Evolutionary conservation across 2,888 invertebrate genomes (phyloP).

Genomic region (Mythimna ferrago): DNA sequence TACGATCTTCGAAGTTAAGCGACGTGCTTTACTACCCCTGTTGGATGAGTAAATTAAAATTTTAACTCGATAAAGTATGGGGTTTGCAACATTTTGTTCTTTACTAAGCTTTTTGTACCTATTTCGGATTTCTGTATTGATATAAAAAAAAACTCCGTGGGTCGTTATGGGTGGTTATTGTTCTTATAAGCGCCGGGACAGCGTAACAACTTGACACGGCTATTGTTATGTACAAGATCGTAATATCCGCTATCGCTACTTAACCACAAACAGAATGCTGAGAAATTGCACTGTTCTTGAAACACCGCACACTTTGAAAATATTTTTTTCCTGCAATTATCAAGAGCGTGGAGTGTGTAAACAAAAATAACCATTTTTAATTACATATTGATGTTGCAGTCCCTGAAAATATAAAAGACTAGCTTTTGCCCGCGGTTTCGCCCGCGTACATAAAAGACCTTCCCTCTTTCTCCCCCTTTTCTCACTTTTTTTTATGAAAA

Average conservation of each 20-base stretch:
- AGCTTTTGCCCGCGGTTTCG: no score
- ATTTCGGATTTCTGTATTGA: constrained; percentile 10
- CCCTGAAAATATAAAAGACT: background rate
- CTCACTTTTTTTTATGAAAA: no score
- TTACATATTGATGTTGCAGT: background rate
- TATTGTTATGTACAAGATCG: constrained; percentile 32
- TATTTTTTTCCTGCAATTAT: background rate
- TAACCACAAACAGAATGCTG: constrained; percentile 17
- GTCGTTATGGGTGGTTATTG: constrained; percentile 17
- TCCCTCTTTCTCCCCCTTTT: no score
- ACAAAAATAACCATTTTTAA: background rate
- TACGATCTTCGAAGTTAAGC: constrained; percentile 46
- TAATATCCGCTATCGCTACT: constrained; percentile 34
- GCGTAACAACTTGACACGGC: constrained; percentile 33
- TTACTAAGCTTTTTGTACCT: constrained; percentile 1
- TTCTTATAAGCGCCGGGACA: constrained; percentile 13
- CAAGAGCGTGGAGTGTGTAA: background rate
- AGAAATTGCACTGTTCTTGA: constrained; percentile 15
- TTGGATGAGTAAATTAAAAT: constrained; percentile 34
- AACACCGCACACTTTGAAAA: constrained; percentile 9
- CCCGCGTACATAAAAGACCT: no score
- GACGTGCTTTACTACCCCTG: constrained; percentile 38
- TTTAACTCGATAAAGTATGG: constrained; percentile 17
- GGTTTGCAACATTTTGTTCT: constrained; percentile 13
- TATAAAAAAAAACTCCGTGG: constrained; percentile 1